Conservation (phyloP, 2,797 vertebrate species). For the Peromyscus eremicus region DNA sequence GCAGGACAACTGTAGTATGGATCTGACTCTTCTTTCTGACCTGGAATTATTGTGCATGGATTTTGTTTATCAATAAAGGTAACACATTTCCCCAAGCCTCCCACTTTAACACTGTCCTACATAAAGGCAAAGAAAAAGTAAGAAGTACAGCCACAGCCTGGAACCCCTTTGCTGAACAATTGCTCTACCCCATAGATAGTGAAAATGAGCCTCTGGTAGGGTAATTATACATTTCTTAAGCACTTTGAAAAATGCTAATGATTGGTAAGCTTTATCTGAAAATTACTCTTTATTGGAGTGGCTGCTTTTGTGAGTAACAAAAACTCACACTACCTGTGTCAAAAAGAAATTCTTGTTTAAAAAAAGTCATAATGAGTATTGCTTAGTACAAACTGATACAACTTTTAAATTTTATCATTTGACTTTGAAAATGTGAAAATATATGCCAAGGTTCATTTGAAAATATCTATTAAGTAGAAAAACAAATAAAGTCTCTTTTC, state of each 20-base stretch:
- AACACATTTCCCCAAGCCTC: no score
- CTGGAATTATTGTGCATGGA: no score
- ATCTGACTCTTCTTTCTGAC: no score
- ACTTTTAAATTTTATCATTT: neutral
- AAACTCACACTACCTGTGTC: neutral
- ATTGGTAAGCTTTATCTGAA: neutral
- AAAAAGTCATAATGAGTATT: neutral
- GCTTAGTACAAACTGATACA: neutral
- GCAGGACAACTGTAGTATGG: no score
- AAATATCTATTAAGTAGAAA: neutral
- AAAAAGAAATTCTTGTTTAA: neutral
- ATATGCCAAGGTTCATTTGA: neutral
- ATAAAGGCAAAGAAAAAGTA: neutral
- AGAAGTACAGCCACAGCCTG: neutral
- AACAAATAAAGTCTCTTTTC: neutral
- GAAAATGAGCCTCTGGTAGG: neutral
- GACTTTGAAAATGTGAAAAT: neutral
- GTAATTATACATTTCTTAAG: neutral
- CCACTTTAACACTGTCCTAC: neutral
- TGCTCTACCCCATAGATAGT: neutral
- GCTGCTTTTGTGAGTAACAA: neutral
- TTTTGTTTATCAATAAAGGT: no score
- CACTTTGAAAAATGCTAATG: neutral
- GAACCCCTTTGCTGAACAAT: neutral
- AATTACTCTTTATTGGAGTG: neutral